Percentiles rank a stretch among this genome's conserved stretches.
Conservation (phyloP, 2,113 vertebrate genomes). For the Ciconia stormi region DNA sequence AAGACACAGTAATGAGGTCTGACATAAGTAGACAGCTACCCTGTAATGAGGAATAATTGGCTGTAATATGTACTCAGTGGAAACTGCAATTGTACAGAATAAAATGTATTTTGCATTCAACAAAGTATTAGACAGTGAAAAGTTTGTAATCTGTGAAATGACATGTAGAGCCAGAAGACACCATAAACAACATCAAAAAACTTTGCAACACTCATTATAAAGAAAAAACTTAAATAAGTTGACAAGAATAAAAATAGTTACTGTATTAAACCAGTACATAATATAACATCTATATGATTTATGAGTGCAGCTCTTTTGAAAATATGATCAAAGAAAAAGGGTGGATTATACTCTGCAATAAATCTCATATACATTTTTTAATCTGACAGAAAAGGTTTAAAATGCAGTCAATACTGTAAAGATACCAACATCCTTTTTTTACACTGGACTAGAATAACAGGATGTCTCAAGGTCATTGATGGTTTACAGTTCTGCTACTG, state of each 20-base stretch:
- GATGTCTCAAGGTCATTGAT: neutral
- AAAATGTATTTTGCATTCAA: constrained; percentile 30
- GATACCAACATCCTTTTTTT: neutral
- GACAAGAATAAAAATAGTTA: constrained; percentile 5
- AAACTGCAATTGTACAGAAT: neutral
- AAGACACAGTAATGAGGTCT: constrained; percentile 29
- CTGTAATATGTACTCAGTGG: constrained; percentile 14
- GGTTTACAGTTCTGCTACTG: neutral
- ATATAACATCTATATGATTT: constrained; percentile 9
- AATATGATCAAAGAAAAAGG: constrained; percentile 38
- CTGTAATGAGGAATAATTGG: constrained; percentile 57
- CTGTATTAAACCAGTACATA: constrained; percentile 1
- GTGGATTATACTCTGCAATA: neutral
- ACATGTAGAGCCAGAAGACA: neutral
- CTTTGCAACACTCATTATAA: neutral
- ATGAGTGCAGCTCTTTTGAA: neutral
- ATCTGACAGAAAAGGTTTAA: neutral
- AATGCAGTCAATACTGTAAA: neutral
- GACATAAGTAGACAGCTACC: constrained; percentile 35
- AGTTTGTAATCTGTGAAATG: neutral
- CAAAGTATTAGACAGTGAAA: neutral
- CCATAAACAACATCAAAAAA: neutral
- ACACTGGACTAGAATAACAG: neutral
- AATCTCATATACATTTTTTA: constrained; percentile 11
- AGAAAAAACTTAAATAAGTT: neutral